These are phyloP conservation scores for Hozukius guyotensis DNA, from an alignment of 2,797 vertebrate species.

Conservation along the genomic window DNA sequence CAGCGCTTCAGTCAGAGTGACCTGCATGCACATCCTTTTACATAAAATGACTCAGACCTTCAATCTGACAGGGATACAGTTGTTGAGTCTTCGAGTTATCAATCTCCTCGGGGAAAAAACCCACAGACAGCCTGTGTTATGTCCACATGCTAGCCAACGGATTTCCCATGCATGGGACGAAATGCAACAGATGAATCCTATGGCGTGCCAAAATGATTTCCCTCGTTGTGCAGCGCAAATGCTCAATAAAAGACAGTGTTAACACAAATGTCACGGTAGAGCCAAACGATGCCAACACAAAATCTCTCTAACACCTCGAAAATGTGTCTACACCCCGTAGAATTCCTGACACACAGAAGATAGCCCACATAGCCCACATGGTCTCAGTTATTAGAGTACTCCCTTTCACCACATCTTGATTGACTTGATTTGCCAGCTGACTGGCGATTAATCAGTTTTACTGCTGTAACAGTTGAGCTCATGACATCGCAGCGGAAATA, in stretches of 20 bases:
- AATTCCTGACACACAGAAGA: constrained; percentile 26
- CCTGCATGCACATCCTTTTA: background rate
- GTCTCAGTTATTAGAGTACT: background rate
- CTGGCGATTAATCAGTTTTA: constrained; percentile 32
- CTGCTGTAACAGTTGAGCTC: constrained; percentile 30
- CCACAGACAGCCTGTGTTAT: background rate
- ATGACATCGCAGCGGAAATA: constrained; percentile 27
- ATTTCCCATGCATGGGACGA: constrained; percentile 9
- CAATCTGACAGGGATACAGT: background rate
- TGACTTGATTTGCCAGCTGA: constrained; percentile 26
- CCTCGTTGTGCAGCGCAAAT: constrained; percentile 23
- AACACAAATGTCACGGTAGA: background rate
- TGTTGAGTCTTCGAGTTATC: background rate
- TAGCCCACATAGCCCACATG: constrained; percentile 22
- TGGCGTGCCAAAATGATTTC: background rate
- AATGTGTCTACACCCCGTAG: background rate
- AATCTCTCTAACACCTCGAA: constrained; percentile 4
- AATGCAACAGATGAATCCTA: constrained; percentile 26
- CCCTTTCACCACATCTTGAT: constrained; percentile 9
- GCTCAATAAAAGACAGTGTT: constrained; percentile 17
- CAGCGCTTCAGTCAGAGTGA: background rate
- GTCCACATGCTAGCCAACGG: background rate
- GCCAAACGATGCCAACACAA: constrained; percentile 8
- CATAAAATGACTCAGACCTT: background rate
- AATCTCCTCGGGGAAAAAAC: background rate